These are phyloP conservation scores for Palythoa heliodiscus DNA, from an alignment of 92 coral and sea anemone genomes.

Conservation along the genomic window DNA sequence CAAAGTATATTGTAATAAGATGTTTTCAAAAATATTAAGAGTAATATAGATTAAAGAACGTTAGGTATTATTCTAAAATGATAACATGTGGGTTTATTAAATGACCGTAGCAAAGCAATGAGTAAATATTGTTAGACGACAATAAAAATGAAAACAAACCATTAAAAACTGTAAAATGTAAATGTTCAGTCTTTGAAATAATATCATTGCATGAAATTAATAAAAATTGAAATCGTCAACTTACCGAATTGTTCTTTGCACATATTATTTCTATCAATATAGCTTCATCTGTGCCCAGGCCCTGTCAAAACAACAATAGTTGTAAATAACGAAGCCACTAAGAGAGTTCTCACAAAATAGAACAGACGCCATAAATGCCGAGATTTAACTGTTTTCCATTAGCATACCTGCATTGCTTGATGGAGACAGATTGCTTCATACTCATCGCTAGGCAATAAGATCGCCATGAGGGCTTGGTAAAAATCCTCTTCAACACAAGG, in stretches of 20 bases:
- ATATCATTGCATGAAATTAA: not conserved
- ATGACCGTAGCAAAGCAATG: no score
- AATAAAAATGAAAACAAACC: no score
- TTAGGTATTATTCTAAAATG: no score
- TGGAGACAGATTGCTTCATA: conserved; percentile 64
- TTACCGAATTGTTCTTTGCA: conserved; percentile 74
- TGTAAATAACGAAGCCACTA: no score
- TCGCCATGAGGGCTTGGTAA: conserved; percentile 69
- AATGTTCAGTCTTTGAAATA: not conserved
- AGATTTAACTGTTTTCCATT: not conserved
- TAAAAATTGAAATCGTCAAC: not conserved
- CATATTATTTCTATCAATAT: conserved; percentile 80
- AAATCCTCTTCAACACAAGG: conserved; percentile 70
- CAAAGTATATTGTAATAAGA: no score
- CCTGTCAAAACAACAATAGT: conserved; percentile 45
- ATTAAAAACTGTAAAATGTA: no score
- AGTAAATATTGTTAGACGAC: no score
- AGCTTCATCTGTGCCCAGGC: conserved; percentile 92
- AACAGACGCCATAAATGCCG: no score
- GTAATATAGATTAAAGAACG: no score
- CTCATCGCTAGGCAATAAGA: conserved; percentile 59
- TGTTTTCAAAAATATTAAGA: no score
- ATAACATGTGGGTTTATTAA: no score
- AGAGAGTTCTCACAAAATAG: no score
- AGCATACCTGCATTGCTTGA: conserved; percentile 81